These are phyloP conservation scores for Hippocampus kuda DNA, from an alignment of 2,797 vertebrate genomes.

Conservation along the genomic window DNA sequence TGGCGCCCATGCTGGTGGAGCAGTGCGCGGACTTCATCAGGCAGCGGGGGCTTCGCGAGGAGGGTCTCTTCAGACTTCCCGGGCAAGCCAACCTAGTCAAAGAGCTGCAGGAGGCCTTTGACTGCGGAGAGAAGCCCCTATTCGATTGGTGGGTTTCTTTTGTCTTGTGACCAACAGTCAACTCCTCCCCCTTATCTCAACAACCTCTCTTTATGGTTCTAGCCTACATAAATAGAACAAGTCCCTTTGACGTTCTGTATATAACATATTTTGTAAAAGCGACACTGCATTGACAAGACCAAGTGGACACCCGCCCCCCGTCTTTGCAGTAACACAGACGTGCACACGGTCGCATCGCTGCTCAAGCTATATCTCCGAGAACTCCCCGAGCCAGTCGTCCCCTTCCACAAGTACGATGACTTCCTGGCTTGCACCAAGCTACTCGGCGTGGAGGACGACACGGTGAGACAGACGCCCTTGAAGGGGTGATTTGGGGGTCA, in stretches of 20 bases:
- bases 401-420: constrained; percentile 86
- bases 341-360: constrained; percentile 93
- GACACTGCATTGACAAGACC: too few relatives aligned
- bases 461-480: constrained; percentile 68
- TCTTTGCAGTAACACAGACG: constrained; percentile 82
- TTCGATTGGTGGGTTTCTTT: constrained; percentile 80
- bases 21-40: constrained; percentile 97
- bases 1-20: constrained; percentile 92
- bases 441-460: constrained; percentile 84
- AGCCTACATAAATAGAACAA: neutral
- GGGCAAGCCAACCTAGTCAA: constrained; percentile 97
- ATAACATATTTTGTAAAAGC: neutral
- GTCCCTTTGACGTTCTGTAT: neutral
- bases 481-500: neutral
- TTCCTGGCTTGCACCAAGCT: constrained; percentile 86
- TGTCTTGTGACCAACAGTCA: neutral
- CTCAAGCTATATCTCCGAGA: constrained; percentile 94
- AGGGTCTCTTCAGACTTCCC: constrained; percentile 88
- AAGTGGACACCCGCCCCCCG: neutral
- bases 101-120: constrained; percentile 93
- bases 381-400: constrained; percentile 90
- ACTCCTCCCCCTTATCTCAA: neutral
- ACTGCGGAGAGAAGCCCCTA: constrained; percentile 92
- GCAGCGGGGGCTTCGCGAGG: constrained; percentile 82
- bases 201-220: neutral